phyloP scores from a whole-genome alignment of 2,888 invertebrate genomes.

The Meteorus colon region DNA sequence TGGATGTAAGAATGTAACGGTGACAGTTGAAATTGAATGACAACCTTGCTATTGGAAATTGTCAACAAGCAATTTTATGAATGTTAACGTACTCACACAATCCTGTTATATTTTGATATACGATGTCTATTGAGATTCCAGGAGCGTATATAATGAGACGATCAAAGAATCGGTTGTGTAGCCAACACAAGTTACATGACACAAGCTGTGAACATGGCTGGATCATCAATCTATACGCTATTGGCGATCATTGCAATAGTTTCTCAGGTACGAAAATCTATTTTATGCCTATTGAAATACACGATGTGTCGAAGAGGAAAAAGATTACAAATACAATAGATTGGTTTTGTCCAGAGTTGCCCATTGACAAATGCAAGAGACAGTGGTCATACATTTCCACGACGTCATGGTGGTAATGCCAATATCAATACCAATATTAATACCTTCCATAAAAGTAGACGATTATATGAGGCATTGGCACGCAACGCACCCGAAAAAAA shows the following conservation, averaged over 20 bases:
- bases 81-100: not conserved
- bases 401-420: not conserved
- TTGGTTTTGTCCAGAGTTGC: slow-evolving; percentile 1
- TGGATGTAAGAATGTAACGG: slow-evolving; percentile 23
- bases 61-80: not conserved
- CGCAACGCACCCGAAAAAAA: not conserved
- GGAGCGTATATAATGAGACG: slow-evolving; percentile 37
- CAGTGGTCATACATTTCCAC: not conserved
- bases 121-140: slow-evolving; percentile 40
- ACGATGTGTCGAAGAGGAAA: not conserved
- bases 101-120: slow-evolving; percentile 47
- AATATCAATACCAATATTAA: slow-evolving; percentile 35
- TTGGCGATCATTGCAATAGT: slow-evolving; percentile 37
- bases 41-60: slow-evolving; percentile 43
- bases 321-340: not conserved
- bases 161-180: slow-evolving; percentile 1
- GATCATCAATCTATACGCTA: slow-evolving; percentile 31
- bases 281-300: not conserved
- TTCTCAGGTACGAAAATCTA: slow-evolving; percentile 39
- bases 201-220: slow-evolving; percentile 40
- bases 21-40: slow-evolving; percentile 38
- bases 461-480: slow-evolving; percentile 11
- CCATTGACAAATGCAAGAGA: slow-evolving; percentile 1
- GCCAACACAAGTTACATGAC: slow-evolving; percentile 15
- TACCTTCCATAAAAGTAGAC: slow-evolving; percentile 13